Evolutionary conservation across 2,113 vertebrate genomes (phyloP), one percentile per base, ranked within the genome.

Genomic region (Balaeniceps rex): DNA sequence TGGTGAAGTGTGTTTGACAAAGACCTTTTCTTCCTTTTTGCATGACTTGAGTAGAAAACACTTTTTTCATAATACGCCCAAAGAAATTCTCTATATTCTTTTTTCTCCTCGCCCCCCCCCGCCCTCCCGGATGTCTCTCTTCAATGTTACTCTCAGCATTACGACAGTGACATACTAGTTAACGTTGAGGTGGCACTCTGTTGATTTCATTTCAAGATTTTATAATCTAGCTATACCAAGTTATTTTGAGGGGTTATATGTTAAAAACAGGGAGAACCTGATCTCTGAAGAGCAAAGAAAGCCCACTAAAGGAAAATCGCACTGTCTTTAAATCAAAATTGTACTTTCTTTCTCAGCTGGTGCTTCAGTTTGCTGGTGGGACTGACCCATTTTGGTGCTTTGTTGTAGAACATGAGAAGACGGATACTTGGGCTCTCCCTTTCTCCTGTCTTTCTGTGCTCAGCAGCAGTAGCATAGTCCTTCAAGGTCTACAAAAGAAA

Each of bases 1-100:
- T 85, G 87, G 69, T 89, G 64, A 95, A 97, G 93, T 96, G 81
- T 68, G 31, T 92, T 96, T 91, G 77, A 88, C 89, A 93, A 81
- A 97, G 92, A 54, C 52, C 89, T 95, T 95, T 96, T 95, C 94
- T 96, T 96, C 88, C 34, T 84, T 94, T 80, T 88, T 92, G 54
- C 93, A 92, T 92, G 90, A 88, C 90, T 97, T 93, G 91, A 88
- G 82, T 83, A 96, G 93, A 95, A 97, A 96, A 93, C 82, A 51
- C 72, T 94, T 90, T 87, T 96, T 93, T 68, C 54, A 21, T 87
- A 91, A 52, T 66, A 54, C 0, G 0, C 34, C 31, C 28, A 61
- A 87, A 90, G 88, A 94, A 95, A 92, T 66, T 46, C 29, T 87
- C 44, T 70, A 14, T 69, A 22, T 87, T 54, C 71, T 64, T 55